Conservation (phyloP, 2,113 vertebrate species). For the Ovibos moschatus region DNA sequence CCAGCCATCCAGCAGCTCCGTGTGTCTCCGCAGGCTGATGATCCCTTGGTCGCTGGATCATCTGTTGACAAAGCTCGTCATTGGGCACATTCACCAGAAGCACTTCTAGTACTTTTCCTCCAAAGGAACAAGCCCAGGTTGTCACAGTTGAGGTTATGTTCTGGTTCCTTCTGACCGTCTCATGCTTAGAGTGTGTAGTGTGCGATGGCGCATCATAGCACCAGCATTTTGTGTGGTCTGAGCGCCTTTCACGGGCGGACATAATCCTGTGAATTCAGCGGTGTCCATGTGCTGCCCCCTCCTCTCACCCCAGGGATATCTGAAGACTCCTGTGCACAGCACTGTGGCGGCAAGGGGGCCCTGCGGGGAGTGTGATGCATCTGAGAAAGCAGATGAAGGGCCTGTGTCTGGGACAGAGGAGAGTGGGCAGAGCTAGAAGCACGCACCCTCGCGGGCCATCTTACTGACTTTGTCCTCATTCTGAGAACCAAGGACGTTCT, state of each 20-base stretch:
- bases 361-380: background rate
- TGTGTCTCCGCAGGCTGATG: rapidly evolving
- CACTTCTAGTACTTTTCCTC: background rate
- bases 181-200: background rate
- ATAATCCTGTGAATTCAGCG: background rate
- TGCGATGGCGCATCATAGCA: background rate
- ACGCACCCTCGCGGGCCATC: background rate
- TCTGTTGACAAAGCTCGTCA: background rate
- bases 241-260: background rate
- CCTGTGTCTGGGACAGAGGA: background rate
- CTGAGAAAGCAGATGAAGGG: background rate
- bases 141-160: background rate
- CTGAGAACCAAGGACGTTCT: background rate
- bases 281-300: background rate
- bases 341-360: background rate
- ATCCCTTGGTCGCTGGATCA: background rate
- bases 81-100: background rate
- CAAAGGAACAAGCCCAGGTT: background rate
- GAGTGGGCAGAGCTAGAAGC: background rate
- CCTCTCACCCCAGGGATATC: background rate
- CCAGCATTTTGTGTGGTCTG: background rate
- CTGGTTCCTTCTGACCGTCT: background rate
- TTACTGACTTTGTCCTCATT: background rate
- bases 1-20: background rate
- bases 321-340: background rate